These are phyloP conservation scores for Siniperca undulata DNA, from an alignment of 2,797 vertebrate species.

Conservation along the genomic window DNA sequence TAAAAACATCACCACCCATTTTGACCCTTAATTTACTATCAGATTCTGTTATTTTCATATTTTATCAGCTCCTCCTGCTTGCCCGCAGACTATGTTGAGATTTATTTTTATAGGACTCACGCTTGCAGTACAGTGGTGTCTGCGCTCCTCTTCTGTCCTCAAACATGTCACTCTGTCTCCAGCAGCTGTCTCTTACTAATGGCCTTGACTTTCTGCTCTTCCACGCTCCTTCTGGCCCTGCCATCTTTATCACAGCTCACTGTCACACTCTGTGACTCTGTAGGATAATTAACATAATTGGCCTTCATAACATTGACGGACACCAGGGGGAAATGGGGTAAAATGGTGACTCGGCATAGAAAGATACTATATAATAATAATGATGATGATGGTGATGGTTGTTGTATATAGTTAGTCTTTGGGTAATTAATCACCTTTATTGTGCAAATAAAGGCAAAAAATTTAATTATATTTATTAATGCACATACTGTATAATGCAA, in stretches of 20 bases:
- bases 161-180: conserved; percentile 64
- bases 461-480: background rate
- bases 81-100: background rate
- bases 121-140: conserved; percentile 3
- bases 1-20: background rate
- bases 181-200: conserved; percentile 73
- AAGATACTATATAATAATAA: conserved; percentile 14
- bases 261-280: conserved; percentile 46
- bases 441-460: background rate
- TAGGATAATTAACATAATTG: conserved; percentile 58
- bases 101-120: background rate
- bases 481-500: background rate
- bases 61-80: background rate
- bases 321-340: conserved; percentile 36
- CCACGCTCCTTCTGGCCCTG: conserved; percentile 49
- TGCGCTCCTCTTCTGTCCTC: conserved; percentile 34
- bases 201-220: conserved; percentile 66
- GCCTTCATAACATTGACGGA: conserved; percentile 49
- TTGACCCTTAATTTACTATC: background rate
- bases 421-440: background rate
- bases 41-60: background rate
- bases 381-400: conserved; percentile 9
- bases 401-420: background rate
- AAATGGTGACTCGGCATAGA: conserved; percentile 16
- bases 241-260: conserved; percentile 61